phyloP scores from a whole-genome alignment of 2,888 invertebrate species.

The Neelides folsomi region DNA sequence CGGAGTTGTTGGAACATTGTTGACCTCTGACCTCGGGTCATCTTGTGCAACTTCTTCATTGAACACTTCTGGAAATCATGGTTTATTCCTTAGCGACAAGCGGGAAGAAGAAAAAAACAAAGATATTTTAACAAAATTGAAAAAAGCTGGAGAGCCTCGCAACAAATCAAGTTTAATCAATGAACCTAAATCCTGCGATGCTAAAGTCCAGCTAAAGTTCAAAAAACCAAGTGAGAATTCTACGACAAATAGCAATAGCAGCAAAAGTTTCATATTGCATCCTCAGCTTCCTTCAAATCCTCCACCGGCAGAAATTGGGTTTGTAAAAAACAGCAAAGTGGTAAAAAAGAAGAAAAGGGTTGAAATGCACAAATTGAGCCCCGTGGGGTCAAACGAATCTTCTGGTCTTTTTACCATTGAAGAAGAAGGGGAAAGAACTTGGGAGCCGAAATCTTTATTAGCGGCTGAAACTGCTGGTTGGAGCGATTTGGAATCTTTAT shows the following conservation, averaged over 20 bases:
- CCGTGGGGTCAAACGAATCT: not conserved
- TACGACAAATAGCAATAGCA: not conserved
- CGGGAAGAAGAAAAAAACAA: not conserved
- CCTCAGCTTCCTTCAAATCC: not conserved
- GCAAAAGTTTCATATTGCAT: slow-evolving; percentile 1
- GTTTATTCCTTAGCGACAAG: no score
- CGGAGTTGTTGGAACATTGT: not conserved
- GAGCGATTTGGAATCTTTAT: slow-evolving; percentile 30
- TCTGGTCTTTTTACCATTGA: slow-evolving; percentile 12
- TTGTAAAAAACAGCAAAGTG: not conserved
- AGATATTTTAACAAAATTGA: not conserved
- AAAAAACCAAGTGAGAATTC: no score
- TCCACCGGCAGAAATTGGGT: no score
- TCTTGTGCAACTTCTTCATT: no score
- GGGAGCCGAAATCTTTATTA: slow-evolving; percentile 31
- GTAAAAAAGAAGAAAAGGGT: not conserved
- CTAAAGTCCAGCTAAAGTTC: no score
- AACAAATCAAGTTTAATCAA: no score
- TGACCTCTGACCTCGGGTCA: no score
- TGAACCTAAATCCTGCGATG: no score
- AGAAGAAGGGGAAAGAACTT: slow-evolving; percentile 13
- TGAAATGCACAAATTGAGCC: not conserved
- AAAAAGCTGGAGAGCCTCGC: not conserved
- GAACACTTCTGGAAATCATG: no score
- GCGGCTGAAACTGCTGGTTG: slow-evolving; percentile 29